Percentiles rank a stretch among this genome's conserved stretches.
These are phyloP conservation scores for Odontophorus gujanensis DNA, from an alignment of 2,113 vertebrate genomes.

Conservation along the genomic window DNA sequence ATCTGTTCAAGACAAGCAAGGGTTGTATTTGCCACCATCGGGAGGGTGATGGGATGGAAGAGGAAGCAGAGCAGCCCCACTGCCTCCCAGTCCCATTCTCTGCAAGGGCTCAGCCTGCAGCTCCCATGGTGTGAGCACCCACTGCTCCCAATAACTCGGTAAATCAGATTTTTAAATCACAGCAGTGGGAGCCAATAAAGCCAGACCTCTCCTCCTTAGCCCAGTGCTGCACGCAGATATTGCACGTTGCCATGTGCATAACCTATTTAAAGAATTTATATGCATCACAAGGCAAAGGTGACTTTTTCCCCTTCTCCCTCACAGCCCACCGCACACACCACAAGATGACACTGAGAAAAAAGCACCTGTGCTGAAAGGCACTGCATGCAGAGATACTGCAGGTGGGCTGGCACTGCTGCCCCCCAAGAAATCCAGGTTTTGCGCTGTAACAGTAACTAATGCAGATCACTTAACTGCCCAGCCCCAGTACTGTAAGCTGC, in stretches of 20 bases:
- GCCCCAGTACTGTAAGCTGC: conserved; percentile 36
- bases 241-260: conserved; percentile 57
- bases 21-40: not conserved
- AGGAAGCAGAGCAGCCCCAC: not conserved
- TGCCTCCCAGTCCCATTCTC: not conserved
- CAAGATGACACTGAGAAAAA: conserved; percentile 10
- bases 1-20: not conserved
- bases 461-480: conserved; percentile 56
- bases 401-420: not conserved
- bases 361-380: conserved; percentile 22
- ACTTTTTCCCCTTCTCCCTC: conserved; percentile 23
- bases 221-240: conserved; percentile 3
- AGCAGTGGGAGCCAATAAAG: conserved; percentile 58
- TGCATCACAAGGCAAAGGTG: conserved; percentile 49
- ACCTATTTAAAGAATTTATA: conserved; percentile 62
- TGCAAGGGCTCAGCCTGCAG: not conserved
- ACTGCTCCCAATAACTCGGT: conserved; percentile 37
- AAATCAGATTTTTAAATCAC: conserved; percentile 51
- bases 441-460: not conserved
- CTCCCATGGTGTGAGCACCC: conserved; percentile 35
- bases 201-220: conserved; percentile 46
- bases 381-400: not conserved
- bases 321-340: not conserved
- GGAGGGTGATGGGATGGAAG: not conserved
- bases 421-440: conserved; percentile 8